Evolutionary conservation across 2,888 invertebrate genomes (phyloP), one percentile per base, ranked within the genome.

Genomic region (Oligia fasciuncula): DNA sequence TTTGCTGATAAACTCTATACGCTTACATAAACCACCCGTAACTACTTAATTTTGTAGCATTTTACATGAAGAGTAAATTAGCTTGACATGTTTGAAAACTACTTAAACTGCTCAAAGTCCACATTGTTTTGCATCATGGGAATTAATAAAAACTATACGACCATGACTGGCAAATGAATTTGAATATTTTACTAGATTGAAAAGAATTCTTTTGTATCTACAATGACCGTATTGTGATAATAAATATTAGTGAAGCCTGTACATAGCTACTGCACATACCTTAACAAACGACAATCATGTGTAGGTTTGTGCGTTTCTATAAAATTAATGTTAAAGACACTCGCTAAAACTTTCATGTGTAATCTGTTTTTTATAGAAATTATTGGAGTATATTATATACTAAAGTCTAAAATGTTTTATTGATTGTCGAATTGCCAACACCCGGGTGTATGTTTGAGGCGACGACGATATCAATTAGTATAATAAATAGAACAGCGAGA

Each of bases 351-450:
- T 85, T 87, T 84, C 84, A 89, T 80, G 79, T 90, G 84, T 91
- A 89, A 90, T 86, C 88, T 88, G 89, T 87, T 87, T 91, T 74
- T 90, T 90, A 89, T 89, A 89, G 77, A 91, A 90, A 88, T 90
- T 90, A 89, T 90, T 88, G 89, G 89, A 89, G 84, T 89, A 81
- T 87, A 90, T 87, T 91, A 89, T 88, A 88, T 87, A 89, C 87
- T 90, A 85, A 85, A 85, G 79, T 85, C 88, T 87, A 87, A 85
- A 90, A 91, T 92, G 91, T 91, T 92, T 93, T 89, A 91, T 92
- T 92, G 87, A 90, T 94, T 95, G 96, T 95, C 96, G 96, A 96
- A 95, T 96, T 95, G 92, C 95, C 95, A 94, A 94, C 93, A 91
- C 88, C 87, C 75, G 70, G 81, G 91, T 91, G 92, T 91, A 92